These are phyloP conservation scores for Lycia hirtaria DNA, from an alignment of 2,888 invertebrate species.

Conservation along the genomic window DNA sequence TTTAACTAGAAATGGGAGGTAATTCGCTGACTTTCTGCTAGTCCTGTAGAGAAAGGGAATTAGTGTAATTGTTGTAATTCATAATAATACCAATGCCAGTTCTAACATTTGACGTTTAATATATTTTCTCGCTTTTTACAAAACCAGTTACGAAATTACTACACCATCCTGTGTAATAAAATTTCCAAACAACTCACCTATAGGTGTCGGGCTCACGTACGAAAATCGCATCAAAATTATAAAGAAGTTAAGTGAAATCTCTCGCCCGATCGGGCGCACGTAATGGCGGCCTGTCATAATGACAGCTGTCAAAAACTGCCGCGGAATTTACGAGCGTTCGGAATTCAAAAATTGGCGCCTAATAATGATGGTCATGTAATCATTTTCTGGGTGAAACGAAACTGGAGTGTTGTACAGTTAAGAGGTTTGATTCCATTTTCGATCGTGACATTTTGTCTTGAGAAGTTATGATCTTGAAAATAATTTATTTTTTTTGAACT, in stretches of 20 bases:
- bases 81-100: too few relatives aligned
- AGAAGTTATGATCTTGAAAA: too few relatives aligned
- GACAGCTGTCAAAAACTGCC: conserved; percentile 54
- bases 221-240: conserved; percentile 79
- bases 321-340: conserved; percentile 54
- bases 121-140: not conserved
- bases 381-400: conserved; percentile 17
- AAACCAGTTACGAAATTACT: conserved; percentile 33
- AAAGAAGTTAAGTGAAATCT: conserved; percentile 77
- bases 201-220: conserved; percentile 79
- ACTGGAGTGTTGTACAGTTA: conserved; percentile 24
- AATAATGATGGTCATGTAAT: conserved; percentile 42
- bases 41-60: too few relatives aligned
- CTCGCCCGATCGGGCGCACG: conserved; percentile 49
- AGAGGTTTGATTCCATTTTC: conserved; percentile 13
- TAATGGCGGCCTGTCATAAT: conserved; percentile 64
- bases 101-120: too few relatives aligned
- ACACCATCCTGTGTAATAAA: conserved; percentile 51
- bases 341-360: conserved; percentile 44
- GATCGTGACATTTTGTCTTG: not conserved
- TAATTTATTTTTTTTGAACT: too few relatives aligned
- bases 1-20: too few relatives aligned
- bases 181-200: conserved; percentile 48
- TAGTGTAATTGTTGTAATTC: too few relatives aligned
- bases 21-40: too few relatives aligned